Evolutionary conservation across 2,113 vertebrate genomes (phyloP), one percentile per base, ranked within the genome.

Genomic region (Mustela nigripes): DNA sequence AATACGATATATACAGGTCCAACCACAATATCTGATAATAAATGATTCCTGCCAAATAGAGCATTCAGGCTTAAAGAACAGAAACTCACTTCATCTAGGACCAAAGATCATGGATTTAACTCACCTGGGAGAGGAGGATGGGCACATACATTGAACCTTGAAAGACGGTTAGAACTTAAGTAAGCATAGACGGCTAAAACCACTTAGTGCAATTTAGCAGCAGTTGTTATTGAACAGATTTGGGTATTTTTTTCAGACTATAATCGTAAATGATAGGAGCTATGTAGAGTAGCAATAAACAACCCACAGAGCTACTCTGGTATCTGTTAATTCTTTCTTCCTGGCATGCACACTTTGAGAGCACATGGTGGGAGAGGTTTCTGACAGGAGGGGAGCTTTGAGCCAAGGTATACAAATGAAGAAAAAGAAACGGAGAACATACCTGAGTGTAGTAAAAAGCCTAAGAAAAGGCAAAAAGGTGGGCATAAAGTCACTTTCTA

Each of bases 211-310:
- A 95, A 96, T n/a, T 94, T 84, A 84, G 58, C 16, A 91, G 39
- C 94, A 87, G 31, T 87, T 84, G 33, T 87, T 92, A 84, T 28
- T 84, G 33, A 97, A 92, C 5, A 81, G 15, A 63, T 39, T 76
- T 26, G 4, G 33, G 11, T 67, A 33, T 12, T 91, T 50, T 89
- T 89, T 84, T 79, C 36, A 93, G 88, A 80, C 21, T 80, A 24
- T 81, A 90, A 71, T 83, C 48, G 42, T 84, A 90, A 96, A 83
- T 93, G 95, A 87, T n/a, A 74, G 63, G 18, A 90, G 60, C 67
- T 80, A 42, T 53, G 19, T 28, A 82, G 60, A 91, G 62, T 76
- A 87, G 58, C 11, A 36, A 4, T 81, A 88, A 76, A 39, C 24
- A 95, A 58, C 6, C 12, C 31, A 82, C 7, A 24, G 11, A 92